These are phyloP conservation scores for Formica aserva DNA, from an alignment of 2,888 invertebrate species.

Conservation along the genomic window DNA sequence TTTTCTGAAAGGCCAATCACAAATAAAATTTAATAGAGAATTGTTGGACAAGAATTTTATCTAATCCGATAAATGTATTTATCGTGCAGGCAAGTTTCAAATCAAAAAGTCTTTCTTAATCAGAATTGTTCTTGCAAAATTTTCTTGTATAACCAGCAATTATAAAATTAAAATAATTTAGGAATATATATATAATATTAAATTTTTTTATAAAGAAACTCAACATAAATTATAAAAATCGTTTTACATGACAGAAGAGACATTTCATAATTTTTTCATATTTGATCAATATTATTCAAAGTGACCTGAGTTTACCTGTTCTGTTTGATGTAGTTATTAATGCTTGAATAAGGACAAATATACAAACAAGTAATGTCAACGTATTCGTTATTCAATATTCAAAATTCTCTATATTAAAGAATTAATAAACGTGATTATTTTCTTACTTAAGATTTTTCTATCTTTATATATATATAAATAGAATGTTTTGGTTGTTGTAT, in stretches of 20 bases:
- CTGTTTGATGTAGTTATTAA: neutral
- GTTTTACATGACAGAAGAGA: neutral
- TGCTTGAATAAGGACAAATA: neutral
- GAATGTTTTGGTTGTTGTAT: neutral
- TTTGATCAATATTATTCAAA: neutral
- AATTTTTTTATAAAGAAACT: neutral
- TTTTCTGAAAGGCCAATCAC: conserved; percentile 19
- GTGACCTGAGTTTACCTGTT: neutral
- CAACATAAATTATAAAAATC: neutral
- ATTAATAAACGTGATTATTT: neutral
- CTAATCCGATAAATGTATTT: neutral
- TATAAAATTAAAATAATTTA: conserved; percentile 8
- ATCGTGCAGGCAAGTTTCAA: neutral
- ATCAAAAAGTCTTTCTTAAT: neutral
- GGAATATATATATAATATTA: neutral
- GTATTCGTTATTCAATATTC: conserved; percentile 13
- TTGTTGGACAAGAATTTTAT: neutral
- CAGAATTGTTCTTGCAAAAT: neutral
- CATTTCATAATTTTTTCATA: neutral
- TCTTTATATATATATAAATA: neutral
- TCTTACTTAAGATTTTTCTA: neutral
- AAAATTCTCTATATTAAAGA: neutral
- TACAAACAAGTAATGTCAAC: neutral
- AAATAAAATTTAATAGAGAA: conserved; percentile 17
- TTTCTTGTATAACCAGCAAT: neutral